phyloP scores from a whole-genome alignment of 2,888 invertebrate species.

The Heliconius hortense region DNA sequence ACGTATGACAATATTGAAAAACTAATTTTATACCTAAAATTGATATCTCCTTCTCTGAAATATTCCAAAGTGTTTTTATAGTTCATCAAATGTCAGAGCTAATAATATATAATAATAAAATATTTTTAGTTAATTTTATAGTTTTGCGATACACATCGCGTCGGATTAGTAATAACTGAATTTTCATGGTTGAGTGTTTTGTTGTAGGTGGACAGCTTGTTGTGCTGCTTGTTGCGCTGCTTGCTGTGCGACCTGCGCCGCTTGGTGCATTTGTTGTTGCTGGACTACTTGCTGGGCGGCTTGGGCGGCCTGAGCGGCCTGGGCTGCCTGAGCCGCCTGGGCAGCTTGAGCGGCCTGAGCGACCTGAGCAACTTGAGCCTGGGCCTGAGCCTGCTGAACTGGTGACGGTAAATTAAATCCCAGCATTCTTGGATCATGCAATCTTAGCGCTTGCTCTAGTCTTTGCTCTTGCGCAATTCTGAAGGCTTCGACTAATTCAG shows the following conservation, averaged over 20 bases:
- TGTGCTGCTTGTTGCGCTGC: constrained; percentile 76
- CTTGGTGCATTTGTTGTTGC: constrained; percentile 65
- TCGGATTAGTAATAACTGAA: constrained; percentile 89
- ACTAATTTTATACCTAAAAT: constrained; percentile 18
- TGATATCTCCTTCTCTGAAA: constrained; percentile 2
- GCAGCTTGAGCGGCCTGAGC: constrained; percentile 58
- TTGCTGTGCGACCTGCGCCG: constrained; percentile 59
- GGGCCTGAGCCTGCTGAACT: constrained; percentile 67
- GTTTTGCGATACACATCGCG: constrained; percentile 62
- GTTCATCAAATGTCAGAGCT: constrained; percentile 26
- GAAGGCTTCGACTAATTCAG: constrained; percentile 87
- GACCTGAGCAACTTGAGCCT: constrained; percentile 55
- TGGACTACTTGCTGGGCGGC: constrained; percentile 57
- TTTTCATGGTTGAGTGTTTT: constrained; percentile 87
- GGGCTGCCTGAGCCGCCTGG: constrained; percentile 55
- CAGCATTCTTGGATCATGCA: constrained; percentile 91
- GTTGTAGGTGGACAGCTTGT: constrained; percentile 80
- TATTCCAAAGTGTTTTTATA: constrained; percentile 23
- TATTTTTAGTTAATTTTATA: constrained; percentile 32
- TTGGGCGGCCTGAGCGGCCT: constrained; percentile 58
- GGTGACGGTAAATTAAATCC: constrained; percentile 86
- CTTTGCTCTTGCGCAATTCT: constrained; percentile 89
- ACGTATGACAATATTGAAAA: constrained; percentile 1
- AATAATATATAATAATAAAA: constrained; percentile 11
- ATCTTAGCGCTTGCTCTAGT: constrained; percentile 90